Conservation (phyloP, 2,797 vertebrate genomes). For the Semotilus atromaculatus region DNA sequence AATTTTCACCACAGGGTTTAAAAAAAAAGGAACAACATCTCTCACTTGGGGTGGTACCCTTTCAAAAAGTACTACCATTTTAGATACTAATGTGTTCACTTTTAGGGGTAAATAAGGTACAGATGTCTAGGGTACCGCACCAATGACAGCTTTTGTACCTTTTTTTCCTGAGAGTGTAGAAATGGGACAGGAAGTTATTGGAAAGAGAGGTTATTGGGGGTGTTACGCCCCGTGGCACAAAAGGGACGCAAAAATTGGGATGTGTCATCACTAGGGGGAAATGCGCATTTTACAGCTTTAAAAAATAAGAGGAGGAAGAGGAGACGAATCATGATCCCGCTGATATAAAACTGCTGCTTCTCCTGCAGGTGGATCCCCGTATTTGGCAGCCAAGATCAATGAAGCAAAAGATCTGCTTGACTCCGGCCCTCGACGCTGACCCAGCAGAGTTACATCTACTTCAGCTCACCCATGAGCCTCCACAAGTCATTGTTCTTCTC, state of each 20-base stretch:
- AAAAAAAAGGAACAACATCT: too few relatives aligned
- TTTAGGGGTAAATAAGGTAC: neutral
- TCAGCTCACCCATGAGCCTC: constrained; percentile 28
- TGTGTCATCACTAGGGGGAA: too few relatives aligned
- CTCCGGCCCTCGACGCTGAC: constrained; percentile 81
- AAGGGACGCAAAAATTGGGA: too few relatives aligned
- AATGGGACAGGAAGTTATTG: neutral
- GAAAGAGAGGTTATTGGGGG: neutral
- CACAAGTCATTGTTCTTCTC: constrained; percentile 20
- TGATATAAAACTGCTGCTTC: constrained; percentile 47
- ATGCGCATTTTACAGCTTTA: constrained; percentile 4
- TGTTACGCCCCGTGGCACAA: too few relatives aligned
- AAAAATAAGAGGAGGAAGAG: neutral
- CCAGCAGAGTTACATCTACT: constrained; percentile 32
- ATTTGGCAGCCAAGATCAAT: constrained; percentile 92
- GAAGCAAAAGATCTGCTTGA: constrained; percentile 93
- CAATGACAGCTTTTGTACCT: neutral
- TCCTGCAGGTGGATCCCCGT: constrained; percentile 87
- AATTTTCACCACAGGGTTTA: too few relatives aligned
- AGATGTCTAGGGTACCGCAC: neutral
- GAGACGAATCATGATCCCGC: neutral
- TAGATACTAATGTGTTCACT: neutral
- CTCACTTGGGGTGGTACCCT: neutral
- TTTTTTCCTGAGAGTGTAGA: neutral
- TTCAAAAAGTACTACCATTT: neutral